Percentiles rank a stretch among this genome's conserved stretches.
Evolutionary conservation across 2,113 vertebrate species (phyloP).

Genomic region (Manacus vitellinus): DNA sequence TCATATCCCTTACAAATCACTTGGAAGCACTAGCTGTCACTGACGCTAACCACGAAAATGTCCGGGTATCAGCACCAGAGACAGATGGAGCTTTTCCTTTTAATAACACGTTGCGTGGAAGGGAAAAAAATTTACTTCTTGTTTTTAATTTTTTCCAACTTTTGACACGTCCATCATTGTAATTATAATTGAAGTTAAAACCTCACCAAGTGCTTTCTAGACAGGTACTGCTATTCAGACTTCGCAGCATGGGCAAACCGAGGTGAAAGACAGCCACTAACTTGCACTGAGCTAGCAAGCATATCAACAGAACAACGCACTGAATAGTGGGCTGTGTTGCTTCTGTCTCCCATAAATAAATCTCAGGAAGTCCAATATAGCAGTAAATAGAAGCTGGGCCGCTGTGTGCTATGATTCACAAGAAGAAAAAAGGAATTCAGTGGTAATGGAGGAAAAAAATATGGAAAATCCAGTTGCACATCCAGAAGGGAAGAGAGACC

Average conservation of each 20-base stretch:
- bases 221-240: not conserved
- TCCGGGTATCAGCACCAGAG: not conserved
- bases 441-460: not conserved
- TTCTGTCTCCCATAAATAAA: constrained; percentile 25
- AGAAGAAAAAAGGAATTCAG: not conserved
- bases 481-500: not conserved
- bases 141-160: not conserved
- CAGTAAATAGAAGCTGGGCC: not conserved
- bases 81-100: not conserved
- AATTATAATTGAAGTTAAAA: not conserved
- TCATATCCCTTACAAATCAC: not conserved
- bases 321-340: not conserved
- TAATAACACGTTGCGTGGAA: not conserved
- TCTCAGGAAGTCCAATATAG: not conserved
- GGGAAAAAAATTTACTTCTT: rapidly evolving
- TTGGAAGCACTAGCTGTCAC: not conserved
- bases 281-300: not conserved
- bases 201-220: not conserved
- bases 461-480: not conserved
- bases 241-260: not conserved
- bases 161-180: not conserved
- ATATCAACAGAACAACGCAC: not conserved
- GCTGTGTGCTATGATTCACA: not conserved
- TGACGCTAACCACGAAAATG: not conserved
- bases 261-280: not conserved